Conservation (phyloP, 2,888 invertebrate genomes). For the Parasteatoda lunata region DNA sequence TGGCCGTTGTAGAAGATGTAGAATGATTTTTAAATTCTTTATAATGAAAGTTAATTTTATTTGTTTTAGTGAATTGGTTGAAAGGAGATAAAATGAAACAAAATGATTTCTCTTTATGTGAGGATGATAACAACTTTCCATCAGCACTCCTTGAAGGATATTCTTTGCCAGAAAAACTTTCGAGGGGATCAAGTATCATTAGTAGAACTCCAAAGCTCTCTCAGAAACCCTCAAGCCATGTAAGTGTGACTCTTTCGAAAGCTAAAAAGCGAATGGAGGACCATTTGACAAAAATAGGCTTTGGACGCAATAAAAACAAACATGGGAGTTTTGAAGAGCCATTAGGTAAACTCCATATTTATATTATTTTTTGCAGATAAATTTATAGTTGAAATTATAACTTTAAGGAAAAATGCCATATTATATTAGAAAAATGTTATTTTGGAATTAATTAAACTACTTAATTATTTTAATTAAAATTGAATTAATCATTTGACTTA, state of each 20-base stretch:
- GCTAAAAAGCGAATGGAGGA: conserved; percentile 92
- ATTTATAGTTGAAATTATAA: too few relatives aligned
- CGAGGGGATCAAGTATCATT: conserved; percentile 70
- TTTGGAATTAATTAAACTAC: too few relatives aligned
- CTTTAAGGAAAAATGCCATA: too few relatives aligned
- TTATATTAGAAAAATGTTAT: too few relatives aligned
- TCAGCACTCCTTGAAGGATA: conserved; percentile 66
- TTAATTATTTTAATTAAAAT: too few relatives aligned
- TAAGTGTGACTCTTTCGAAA: conserved; percentile 79
- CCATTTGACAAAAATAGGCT: conserved; percentile 79
- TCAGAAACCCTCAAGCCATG: conserved; percentile 75
- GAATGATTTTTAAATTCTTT: not conserved
- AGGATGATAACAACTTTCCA: conserved; percentile 69
- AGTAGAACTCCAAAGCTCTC: conserved; percentile 72
- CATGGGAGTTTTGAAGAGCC: conserved; percentile 91
- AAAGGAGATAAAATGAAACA: conserved; percentile 70
- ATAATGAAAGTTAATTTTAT: not conserved
- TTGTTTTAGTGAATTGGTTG: conserved; percentile 70
- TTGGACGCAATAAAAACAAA: conserved; percentile 82
- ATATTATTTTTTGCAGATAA: too few relatives aligned
- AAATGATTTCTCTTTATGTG: conserved; percentile 59
- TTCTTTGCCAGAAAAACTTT: conserved; percentile 69
- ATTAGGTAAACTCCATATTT: conserved; percentile 77
- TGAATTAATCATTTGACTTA: too few relatives aligned
- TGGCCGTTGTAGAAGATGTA: too few relatives aligned